Base-by-base conservation (phyloP, 2,888 invertebrate genomes). In the Microchrysa polita region DNA sequence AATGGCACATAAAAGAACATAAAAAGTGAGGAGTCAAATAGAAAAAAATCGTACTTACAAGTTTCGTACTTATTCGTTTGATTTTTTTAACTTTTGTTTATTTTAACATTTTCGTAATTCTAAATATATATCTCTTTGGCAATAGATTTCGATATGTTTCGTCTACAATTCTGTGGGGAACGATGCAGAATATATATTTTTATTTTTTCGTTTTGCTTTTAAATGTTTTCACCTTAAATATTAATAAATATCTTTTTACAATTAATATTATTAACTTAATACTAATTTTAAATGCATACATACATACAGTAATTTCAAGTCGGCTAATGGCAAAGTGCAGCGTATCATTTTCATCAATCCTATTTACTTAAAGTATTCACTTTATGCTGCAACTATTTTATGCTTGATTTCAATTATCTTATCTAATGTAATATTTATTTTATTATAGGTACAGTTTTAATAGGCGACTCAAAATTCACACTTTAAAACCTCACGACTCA, bases 121-220 rank as follows among this genome's bases (percentile, higher is more conserved):
- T 74, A 75, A 74, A 74, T 74, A 75, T 71, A 74, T 74, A 75
- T 71, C 67, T 76, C 76, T 76, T 76, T 76, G 76, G 76, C 76
- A 76, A 76, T 76, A 73, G 40, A 53, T 71, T 74, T 75, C 73
- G 76, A 76, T 76, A 76, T 76, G 76, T 76, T 71, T 76, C 74
- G 75, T 76, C 73, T 74, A 74, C 57, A 60, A 55, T 18, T 69
- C 57, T 40, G 69, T 55, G 20, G 40, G 40, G 69, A 55, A 52
- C 22, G 42, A 55, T 55, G 40, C n/a, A 48, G 48, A 48, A 48
- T 48, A 48, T 48, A n/a, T 12, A 5, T 10, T 34, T 34, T 34
- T n/a, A n/a, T n/a, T n/a, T n/a, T n/a, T n/a, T n/a, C n/a, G n/a
- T n/a, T n/a, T 48, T 12, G 16, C n/a, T n/a, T n/a, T 48, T 4